Base-by-base conservation (phyloP, 2,797 vertebrate genomes). In the Poecile montanus region DNA sequence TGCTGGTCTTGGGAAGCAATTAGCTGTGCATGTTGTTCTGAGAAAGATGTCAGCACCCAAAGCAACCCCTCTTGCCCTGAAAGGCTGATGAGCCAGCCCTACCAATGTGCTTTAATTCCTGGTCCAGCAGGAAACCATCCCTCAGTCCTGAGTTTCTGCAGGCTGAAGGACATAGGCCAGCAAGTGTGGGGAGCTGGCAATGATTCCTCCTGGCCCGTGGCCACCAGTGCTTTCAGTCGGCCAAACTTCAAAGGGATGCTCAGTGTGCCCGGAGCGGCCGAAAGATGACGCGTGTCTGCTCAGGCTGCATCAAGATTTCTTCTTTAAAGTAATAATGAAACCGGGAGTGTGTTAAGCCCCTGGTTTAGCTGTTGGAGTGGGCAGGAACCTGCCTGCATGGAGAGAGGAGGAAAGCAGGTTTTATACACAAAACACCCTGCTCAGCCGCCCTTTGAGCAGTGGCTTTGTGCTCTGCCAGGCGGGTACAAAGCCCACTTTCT, bases 401-500 rank as follows among this genome's bases (percentile, higher is more conserved):
- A 70, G 58, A 65, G 80, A 54, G 42, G n/a, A 94, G 93, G 81
- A 62, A 91, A 91, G 47, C 84, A 72, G 80, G 53, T 96, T 90
- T 88, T 87, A 57, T 77, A 62, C 82, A 89, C 85, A 88, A 80
- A 87, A 42, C 71, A 83, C 47, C 86, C 6, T 78, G 80, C 70
- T 88, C 89, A 72, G 72, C 85, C 1, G 3, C 88, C 85, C 88
- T 93, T 92, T 93, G 86, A 96, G 91, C 94, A 71, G 79, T 10
- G 8, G 93, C 91, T 96, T 94, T 96, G 88, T 94, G 91, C 66
- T 92, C 92, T 93, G 92, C 92, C 91, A 61, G 90, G 61, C 71
- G 4, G 11, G 81, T 51, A 96, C 90, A 95, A 89, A 95, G 82
- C 88, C 22, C 75, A 53, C 84, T 91, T 93, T 95, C 85, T 88